These are phyloP conservation scores for Pelecanus crispus DNA, from an alignment of 2,113 vertebrate genomes.

Conservation along the genomic window DNA sequence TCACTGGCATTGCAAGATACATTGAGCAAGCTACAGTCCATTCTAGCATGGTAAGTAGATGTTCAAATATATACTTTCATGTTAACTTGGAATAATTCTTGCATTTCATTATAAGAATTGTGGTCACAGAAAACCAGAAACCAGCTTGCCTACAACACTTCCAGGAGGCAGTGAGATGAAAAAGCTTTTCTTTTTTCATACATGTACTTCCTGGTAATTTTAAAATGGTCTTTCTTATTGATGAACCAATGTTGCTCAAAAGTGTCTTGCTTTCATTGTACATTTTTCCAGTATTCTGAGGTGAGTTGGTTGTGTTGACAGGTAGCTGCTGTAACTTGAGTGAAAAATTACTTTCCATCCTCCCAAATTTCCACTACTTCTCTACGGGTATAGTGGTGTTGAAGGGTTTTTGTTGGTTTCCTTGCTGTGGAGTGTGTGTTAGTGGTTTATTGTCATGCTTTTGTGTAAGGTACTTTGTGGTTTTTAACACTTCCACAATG, in stretches of 20 bases:
- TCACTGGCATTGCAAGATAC: slow-evolving; percentile 96
- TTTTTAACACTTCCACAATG: not conserved
- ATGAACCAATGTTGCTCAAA: not conserved
- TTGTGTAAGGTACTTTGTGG: not conserved
- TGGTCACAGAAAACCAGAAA: not conserved
- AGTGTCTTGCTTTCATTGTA: not conserved
- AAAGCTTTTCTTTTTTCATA: not conserved
- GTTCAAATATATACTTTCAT: not conserved
- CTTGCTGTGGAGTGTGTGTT: not conserved
- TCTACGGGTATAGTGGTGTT: not conserved
- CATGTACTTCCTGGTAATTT: not conserved
- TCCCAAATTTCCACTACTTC: not conserved
- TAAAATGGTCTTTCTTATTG: not conserved
- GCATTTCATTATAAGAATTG: not conserved
- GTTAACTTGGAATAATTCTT: not conserved
- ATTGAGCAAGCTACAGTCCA: slow-evolving; percentile 98
- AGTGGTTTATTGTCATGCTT: not conserved
- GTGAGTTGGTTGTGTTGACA: not conserved
- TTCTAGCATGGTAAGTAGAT: slow-evolving; percentile 88
- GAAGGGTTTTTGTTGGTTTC: not conserved
- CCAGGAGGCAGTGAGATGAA: not conserved
- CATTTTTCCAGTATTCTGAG: not conserved
- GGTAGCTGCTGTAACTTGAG: not conserved
- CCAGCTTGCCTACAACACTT: not conserved
- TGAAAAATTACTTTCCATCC: not conserved